phyloP scores from a whole-genome alignment of 2,797 vertebrate genomes.

The Phataginus tricuspis region DNA sequence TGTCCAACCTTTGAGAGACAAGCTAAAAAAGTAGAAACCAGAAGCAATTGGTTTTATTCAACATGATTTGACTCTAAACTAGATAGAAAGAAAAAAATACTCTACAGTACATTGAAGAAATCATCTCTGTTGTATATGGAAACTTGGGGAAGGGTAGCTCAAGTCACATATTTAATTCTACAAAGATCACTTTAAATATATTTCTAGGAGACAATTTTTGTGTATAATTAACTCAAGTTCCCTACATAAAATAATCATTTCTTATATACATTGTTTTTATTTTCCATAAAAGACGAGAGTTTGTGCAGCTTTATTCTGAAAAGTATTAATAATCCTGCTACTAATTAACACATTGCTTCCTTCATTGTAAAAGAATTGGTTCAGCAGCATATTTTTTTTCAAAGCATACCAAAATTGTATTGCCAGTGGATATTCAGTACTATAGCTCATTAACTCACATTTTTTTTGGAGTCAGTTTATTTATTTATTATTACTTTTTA shows the following conservation, averaged over 20 bases:
- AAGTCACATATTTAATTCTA: not conserved
- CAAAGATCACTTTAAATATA: not conserved
- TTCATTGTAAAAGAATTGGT: not conserved
- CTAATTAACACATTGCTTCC: not conserved
- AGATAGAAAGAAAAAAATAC: not conserved
- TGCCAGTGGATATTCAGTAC: too few relatives aligned
- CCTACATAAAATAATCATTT: not conserved
- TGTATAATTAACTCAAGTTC: not conserved
- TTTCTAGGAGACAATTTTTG: not conserved
- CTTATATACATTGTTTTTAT: not conserved
- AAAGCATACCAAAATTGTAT: not conserved
- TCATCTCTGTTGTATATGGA: not conserved
- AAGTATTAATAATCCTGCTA: not conserved
- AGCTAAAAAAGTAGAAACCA: not conserved
- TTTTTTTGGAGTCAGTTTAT: not conserved
- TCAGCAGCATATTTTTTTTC: not conserved
- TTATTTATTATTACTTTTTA: too few relatives aligned
- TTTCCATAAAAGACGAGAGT: not conserved
- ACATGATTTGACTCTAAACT: not conserved
- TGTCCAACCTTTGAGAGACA: not conserved
- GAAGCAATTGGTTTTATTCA: not conserved
- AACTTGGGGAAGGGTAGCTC: not conserved
- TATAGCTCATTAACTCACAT: not conserved
- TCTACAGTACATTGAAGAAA: not conserved
- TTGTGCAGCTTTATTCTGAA: not conserved